Base-by-base conservation (phyloP, 1,140 invertebrate genomes). In the Zaprionus ghesquierei region DNA sequence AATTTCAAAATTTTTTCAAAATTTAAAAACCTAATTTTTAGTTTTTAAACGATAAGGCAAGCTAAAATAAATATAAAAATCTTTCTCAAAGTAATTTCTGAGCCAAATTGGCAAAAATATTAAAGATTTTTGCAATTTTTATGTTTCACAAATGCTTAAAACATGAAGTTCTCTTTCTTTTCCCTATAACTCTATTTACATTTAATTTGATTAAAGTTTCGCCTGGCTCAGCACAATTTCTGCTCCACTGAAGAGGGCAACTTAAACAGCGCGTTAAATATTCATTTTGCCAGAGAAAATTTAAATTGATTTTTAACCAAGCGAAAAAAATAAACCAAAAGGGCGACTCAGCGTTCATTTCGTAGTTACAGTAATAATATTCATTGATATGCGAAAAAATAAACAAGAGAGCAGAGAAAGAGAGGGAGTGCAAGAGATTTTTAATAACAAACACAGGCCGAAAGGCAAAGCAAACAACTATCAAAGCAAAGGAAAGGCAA, bases 381-480 rank as follows among this genome's bases (percentile, higher is more conserved):
- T 75, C 68, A 90, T 76, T 75, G 79, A 81, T 91, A 77, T 75
- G 73, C 69, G 69, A 71, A 81, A 89, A 89, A 89, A 73, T 69
- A 81, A 79, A 80, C 72, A 76, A 56, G 46, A 60, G 13, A 15
- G 5, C 6, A 15, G 5, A 41, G 35, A 41, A 6, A 15, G 35
- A 15, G 35, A 38, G 35, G 5, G n/a, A 38, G n/a, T 8, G 62
- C 86, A n/a, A 38, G 35, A 41, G 62, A 89, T 72, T 92, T 89
- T 90, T 79, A 76, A 91, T 79, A 84, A 75, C 84, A 85, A 85
- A 74, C 72, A 80, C 72, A 50, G 87, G 53, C 82, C 79, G 80
- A 91, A 58, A 66, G 80, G 65, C 77, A 85, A 75, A 75, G 49
- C 38, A 73, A 73, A 73, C 38, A 69, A 44, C 23, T 31, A 35